Percentiles rank a stretch among this genome's conserved stretches.
Conservation (phyloP, 2,113 vertebrate genomes). For the Sander lucioperca region DNA sequence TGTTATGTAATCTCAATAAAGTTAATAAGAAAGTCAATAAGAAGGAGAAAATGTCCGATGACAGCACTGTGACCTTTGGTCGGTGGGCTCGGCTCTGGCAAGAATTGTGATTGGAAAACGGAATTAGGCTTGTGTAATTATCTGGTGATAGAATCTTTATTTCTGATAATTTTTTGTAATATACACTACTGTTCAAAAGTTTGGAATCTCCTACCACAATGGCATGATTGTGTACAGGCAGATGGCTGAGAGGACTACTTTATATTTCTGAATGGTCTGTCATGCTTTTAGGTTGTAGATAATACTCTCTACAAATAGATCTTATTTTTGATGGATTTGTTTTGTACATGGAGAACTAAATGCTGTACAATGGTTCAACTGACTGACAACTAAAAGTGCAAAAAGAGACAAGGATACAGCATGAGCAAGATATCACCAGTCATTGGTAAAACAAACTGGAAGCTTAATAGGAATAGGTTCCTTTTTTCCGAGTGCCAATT, state of each 20-base stretch:
- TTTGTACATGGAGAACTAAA: neutral
- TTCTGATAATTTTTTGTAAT: neutral
- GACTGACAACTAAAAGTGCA: neutral
- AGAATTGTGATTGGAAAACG: conserved; percentile 19
- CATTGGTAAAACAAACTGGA: no score
- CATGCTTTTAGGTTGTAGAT: neutral
- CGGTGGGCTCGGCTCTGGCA: neutral
- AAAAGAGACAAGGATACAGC: no score
- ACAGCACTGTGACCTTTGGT: conserved; percentile 36
- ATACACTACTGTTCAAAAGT: neutral
- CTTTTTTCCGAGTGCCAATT: no score
- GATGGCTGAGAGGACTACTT: neutral
- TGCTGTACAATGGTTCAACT: neutral
- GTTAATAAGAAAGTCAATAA: conserved; percentile 56
- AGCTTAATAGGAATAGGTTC: no score
- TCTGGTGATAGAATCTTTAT: neutral
- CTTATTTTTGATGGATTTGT: neutral
- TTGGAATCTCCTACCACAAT: neutral
- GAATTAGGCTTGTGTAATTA: conserved; percentile 16
- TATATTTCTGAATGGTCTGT: neutral
- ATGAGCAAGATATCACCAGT: no score
- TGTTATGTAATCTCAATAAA: conserved; percentile 41
- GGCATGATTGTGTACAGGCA: neutral
- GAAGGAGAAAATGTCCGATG: conserved; percentile 20
- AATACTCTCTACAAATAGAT: neutral